Conservation (phyloP, 2,888 invertebrate genomes). For the Strigamia crassipes region DNA sequence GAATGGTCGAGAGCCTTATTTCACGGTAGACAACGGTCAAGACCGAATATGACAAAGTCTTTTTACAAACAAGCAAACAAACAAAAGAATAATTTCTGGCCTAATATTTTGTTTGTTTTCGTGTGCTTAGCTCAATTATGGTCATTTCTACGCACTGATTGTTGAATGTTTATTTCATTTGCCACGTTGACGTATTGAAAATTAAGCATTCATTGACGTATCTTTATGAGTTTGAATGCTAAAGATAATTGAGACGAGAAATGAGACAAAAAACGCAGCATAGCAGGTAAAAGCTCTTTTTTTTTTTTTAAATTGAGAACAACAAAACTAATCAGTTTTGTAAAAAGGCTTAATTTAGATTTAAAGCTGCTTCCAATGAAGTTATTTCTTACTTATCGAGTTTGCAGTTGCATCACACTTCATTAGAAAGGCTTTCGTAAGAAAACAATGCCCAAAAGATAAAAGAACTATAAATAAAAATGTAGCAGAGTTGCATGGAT, state of each 20-base stretch:
- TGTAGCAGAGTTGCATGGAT: too few relatives aligned
- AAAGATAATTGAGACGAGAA: background rate
- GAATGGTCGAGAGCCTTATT: background rate
- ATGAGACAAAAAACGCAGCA: background rate
- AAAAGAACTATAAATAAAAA: background rate
- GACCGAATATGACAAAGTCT: background rate
- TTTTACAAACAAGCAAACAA: too few relatives aligned
- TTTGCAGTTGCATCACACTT: background rate
- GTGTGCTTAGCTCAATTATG: background rate
- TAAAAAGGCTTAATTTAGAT: background rate
- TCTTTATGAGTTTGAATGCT: background rate
- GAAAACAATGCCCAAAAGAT: background rate
- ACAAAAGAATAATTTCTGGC: too few relatives aligned
- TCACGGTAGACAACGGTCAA: background rate
- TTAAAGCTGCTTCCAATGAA: background rate
- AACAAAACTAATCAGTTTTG: slow-evolving; percentile 8
- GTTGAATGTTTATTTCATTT: background rate
- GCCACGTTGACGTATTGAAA: background rate
- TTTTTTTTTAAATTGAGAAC: background rate
- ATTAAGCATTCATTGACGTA: background rate
- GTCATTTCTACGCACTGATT: background rate
- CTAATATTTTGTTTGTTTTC: background rate
- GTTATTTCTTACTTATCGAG: background rate
- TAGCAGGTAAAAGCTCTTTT: background rate
- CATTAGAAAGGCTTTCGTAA: background rate